Percentiles rank a stretch among this genome's conserved stretches.
phyloP scores from a whole-genome alignment of 2,888 invertebrate genomes.

The Cephus pygmeus region DNA sequence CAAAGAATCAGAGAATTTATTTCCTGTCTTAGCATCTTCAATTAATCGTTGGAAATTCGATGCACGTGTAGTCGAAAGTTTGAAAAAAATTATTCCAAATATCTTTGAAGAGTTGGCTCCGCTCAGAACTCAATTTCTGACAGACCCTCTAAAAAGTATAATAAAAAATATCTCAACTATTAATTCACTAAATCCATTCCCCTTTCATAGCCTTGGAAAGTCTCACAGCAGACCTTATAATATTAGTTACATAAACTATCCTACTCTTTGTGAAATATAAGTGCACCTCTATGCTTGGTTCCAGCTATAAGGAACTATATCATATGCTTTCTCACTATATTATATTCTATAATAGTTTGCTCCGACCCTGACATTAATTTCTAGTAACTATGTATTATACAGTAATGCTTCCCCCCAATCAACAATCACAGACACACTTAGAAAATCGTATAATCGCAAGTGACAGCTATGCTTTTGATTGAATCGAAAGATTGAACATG shows the following conservation, averaged over 20 bases:
- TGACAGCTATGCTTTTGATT: not conserved
- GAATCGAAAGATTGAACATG: not conserved
- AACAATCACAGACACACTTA: not conserved
- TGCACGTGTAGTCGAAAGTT: not conserved
- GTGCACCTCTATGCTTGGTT: constrained; percentile 18
- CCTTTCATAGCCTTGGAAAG: not conserved
- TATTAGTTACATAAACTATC: not conserved
- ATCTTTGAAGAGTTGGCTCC: not conserved
- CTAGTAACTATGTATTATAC: not conserved
- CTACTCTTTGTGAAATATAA: constrained; percentile 12
- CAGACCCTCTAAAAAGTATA: not conserved
- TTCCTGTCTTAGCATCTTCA: not conserved
- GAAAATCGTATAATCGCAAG: not conserved
- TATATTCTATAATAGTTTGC: not conserved
- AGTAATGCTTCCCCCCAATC: not conserved
- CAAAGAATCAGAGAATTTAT: not conserved
- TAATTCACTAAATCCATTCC: not conserved
- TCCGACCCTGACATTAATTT: not conserved
- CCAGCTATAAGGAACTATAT: constrained; percentile 12
- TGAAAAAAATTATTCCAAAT: not conserved
- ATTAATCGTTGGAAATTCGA: not conserved
- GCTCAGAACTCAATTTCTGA: not conserved
- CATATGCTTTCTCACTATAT: constrained; percentile 4
- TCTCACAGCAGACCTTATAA: not conserved
- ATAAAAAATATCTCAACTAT: not conserved